Percentiles rank a stretch among this genome's conserved stretches.
These are phyloP conservation scores for Carcharodon carcharias DNA, from an alignment of 2,797 vertebrate genomes.

Conservation along the genomic window DNA sequence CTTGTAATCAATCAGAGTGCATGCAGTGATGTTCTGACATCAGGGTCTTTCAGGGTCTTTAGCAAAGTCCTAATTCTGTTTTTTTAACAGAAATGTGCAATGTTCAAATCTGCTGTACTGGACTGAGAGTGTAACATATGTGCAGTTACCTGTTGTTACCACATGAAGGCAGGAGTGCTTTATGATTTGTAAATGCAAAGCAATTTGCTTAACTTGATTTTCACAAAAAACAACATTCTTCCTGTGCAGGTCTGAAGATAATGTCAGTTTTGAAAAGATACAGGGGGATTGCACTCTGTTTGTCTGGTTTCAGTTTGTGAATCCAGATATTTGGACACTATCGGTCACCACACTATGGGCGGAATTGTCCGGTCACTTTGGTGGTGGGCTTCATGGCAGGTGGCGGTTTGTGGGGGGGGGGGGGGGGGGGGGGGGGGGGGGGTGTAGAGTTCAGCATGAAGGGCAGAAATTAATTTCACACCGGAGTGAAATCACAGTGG, in stretches of 20 bases:
- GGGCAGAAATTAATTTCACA: too few relatives aligned
- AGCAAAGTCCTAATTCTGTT: background rate
- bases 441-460: too few relatives aligned
- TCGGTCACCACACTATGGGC: too few relatives aligned
- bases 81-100: background rate
- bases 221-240: background rate
- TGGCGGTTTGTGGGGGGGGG: too few relatives aligned
- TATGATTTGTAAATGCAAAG: background rate
- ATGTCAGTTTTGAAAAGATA: background rate
- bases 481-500: too few relatives aligned
- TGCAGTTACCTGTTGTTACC: background rate
- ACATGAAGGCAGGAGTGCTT: conserved; percentile 34
- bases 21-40: background rate
- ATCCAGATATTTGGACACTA: background rate
- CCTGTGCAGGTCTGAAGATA: background rate
- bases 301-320: background rate
- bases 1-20: background rate
- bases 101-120: background rate
- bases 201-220: background rate
- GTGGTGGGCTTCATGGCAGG: too few relatives aligned
- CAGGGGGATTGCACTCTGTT: background rate
- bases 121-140: background rate
- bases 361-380: too few relatives aligned
- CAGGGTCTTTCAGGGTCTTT: background rate
- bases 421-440: too few relatives aligned